A percentile compares a stretch with the other conserved stretches of the same genome.
These are phyloP conservation scores for Falco naumanni DNA, from an alignment of 2,797 vertebrate species.

Conservation along the genomic window DNA sequence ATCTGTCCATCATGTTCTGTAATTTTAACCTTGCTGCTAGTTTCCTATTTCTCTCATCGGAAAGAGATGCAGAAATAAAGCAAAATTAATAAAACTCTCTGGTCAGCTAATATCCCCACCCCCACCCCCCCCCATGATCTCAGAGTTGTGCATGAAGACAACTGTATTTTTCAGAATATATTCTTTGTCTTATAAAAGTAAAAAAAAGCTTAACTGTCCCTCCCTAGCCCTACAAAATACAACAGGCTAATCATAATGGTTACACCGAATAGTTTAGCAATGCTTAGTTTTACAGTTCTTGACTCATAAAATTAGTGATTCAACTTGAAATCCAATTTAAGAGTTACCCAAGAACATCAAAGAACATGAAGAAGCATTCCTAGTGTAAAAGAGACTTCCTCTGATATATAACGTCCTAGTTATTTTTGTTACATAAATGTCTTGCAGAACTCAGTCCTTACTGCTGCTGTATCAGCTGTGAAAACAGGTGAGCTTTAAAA, in stretches of 20 bases:
- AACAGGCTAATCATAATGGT: constrained; percentile 46
- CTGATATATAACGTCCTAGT: not conserved
- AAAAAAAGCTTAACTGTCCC: not conserved
- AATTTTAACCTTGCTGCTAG: not conserved
- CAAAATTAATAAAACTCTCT: not conserved
- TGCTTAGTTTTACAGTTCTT: not conserved
- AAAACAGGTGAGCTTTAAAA: not conserved
- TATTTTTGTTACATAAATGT: not conserved
- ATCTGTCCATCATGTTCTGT: not conserved
- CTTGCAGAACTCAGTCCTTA: not conserved
- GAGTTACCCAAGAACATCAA: not conserved
- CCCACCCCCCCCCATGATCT: not conserved
- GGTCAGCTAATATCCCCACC: not conserved
- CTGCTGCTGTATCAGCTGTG: not conserved
- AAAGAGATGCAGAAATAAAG: constrained; percentile 32
- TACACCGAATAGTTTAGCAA: not conserved
- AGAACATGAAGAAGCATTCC: not conserved
- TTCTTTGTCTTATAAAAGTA: constrained; percentile 6
- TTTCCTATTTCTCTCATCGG: constrained; percentile 30
- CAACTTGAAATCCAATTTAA: not conserved
- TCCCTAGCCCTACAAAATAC: constrained; percentile 30
- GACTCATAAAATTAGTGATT: constrained; percentile 17
- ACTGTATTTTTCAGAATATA: not conserved
- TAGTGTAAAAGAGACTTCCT: not conserved
- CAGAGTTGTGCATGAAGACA: not conserved